These are phyloP conservation scores for Mythimna loreyi DNA, from an alignment of 2,888 invertebrate species.

Conservation along the genomic window DNA sequence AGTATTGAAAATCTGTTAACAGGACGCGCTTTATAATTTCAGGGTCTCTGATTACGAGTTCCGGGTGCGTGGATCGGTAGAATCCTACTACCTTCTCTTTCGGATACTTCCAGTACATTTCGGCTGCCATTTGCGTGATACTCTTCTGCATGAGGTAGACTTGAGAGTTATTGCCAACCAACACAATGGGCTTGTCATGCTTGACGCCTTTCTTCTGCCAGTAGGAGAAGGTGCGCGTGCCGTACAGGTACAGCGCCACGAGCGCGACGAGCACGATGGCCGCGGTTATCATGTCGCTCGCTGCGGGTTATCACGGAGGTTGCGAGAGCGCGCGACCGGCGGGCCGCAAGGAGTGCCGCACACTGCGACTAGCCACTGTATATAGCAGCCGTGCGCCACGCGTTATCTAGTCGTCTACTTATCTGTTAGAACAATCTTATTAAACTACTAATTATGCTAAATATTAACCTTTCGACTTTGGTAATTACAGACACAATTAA, in stretches of 20 bases:
- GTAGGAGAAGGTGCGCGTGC: constrained; percentile 73
- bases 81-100: constrained; percentile 77
- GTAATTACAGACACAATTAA: no score
- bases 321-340: not conserved
- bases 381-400: constrained; percentile 5
- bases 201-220: constrained; percentile 74
- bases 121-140: constrained; percentile 68
- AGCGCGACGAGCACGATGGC: constrained; percentile 52
- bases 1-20: constrained; percentile 72
- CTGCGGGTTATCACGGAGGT: not conserved
- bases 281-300: constrained; percentile 32
- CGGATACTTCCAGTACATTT: constrained; percentile 76
- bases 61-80: constrained; percentile 70
- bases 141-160: constrained; percentile 68
- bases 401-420: constrained; percentile 28
- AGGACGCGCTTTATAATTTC: constrained; percentile 73
- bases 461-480: no score
- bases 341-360: not conserved
- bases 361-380: constrained; percentile 8
- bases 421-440: constrained; percentile 18
- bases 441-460: not conserved
- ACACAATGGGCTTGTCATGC: constrained; percentile 71
- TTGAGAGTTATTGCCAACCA: constrained; percentile 71
- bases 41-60: constrained; percentile 76
- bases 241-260: constrained; percentile 71